Base-by-base conservation (phyloP, 2,797 vertebrate species). In the Echiichthys vipera region DNA sequence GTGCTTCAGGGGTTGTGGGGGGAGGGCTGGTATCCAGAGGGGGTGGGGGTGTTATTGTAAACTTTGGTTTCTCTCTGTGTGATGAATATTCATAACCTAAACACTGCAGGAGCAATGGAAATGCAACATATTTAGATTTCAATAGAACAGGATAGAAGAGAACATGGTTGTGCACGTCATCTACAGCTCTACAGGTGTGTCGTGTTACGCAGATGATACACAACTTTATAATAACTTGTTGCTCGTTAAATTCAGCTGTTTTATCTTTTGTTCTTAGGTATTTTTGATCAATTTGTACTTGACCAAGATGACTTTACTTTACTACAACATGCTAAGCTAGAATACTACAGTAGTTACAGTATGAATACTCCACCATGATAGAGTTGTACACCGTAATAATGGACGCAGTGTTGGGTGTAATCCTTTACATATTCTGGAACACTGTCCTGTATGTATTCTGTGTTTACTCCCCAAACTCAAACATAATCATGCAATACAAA, bases 51-150 rank as follows among this genome's bases (percentile, higher is more conserved):
- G 3, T 25, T 18, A 0, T 9, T 14, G 25, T 1, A 2, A 7
- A 5, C 3, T 14, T 0, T 18, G 5, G 24, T 7, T 3, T 5
- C 56, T 30, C 2, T 0, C 0, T 3, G 5, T 6, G 0, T 14
- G 1, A 0, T 27, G 0, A 7, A 5, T 2, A 3, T 0, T 32
- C 1, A 6, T 1, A 0, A 1, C 30, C 42, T 2, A 0, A 0
- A 17, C 0, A 2, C 74, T 84, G 64, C 0, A 1, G 25, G 4
- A 72, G 24, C 2, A 20, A 17, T 14, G 13, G 59, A n/a, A 72
- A 29, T 9, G 10, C 5, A 61, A 7, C 2, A 34, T 2, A 40
- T 12, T 54, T 15, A 32, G 1, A 56, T 24, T 42, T n/a, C 15
- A 17, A 9, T 8, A 24, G 0, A 58, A 46, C 1, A 24, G 15